phyloP scores from a whole-genome alignment of 2,888 invertebrate genomes.

The Hirtodrosophila trivittata region DNA sequence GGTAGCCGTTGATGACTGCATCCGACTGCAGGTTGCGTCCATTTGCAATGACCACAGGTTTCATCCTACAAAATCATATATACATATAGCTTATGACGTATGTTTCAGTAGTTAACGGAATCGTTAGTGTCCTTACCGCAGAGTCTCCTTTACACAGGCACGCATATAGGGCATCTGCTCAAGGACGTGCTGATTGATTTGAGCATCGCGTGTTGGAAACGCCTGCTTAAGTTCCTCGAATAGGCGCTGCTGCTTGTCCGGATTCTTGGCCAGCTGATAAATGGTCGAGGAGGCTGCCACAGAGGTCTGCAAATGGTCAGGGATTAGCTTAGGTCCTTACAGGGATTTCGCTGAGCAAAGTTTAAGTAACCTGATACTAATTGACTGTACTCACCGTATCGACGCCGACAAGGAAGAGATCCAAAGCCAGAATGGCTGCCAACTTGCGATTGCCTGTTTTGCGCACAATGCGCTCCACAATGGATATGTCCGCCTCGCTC shows the following conservation, averaged over 20 bases:
- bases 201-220: conserved; percentile 85
- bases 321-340: not conserved
- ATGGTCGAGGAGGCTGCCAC: conserved; percentile 90
- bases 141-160: conserved; percentile 91
- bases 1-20: conserved; percentile 90
- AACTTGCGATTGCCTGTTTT: conserved; percentile 86
- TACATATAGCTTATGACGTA: not conserved
- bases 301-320: conserved; percentile 85
- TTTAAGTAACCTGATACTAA: not conserved
- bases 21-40: conserved; percentile 90
- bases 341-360: not conserved
- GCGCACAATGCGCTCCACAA: conserved; percentile 86
- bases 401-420: conserved; percentile 91
- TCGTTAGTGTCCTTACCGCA: conserved; percentile 85
- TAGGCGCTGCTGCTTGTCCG: conserved; percentile 87
- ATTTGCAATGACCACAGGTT: conserved; percentile 92
- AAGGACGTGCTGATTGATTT: conserved; percentile 86
- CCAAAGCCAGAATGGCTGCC: conserved; percentile 90
- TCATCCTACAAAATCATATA: conserved; percentile 86
- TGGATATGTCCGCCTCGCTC: conserved; percentile 85
- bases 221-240: conserved; percentile 86
- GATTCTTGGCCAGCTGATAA: conserved; percentile 89
- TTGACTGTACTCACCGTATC: conserved; percentile 86
- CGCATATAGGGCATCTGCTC: conserved; percentile 89
- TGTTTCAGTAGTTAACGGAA: too few relatives aligned